phyloP scores from a whole-genome alignment of 1,140 invertebrate species.

The Drosophila dunni region DNA sequence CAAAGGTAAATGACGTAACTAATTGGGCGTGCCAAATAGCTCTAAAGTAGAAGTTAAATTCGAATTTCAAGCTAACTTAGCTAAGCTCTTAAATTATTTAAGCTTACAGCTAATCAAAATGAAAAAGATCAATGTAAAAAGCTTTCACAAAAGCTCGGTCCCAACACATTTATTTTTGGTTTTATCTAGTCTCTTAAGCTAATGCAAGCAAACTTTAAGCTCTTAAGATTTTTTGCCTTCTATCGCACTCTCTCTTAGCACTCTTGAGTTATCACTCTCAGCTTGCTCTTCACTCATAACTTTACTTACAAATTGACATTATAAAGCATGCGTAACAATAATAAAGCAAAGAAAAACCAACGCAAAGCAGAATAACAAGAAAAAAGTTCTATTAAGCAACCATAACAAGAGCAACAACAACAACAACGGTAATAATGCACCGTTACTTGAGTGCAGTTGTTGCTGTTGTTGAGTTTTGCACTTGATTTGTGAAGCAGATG shows the following conservation, averaged over 20 bases:
- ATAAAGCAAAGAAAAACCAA: slow-evolving; percentile 45
- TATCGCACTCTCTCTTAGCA: background rate
- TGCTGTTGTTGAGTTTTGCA: slow-evolving; percentile 42
- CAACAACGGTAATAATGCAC: slow-evolving; percentile 39
- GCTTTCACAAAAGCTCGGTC: background rate
- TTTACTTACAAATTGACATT: slow-evolving; percentile 59
- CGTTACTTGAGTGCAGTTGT: slow-evolving; percentile 17
- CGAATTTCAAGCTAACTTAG: no score
- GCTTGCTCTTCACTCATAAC: slow-evolving; percentile 16
- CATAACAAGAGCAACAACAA: slow-evolving; percentile 40
- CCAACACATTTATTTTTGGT: background rate
- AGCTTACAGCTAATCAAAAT: background rate
- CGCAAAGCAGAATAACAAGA: slow-evolving; percentile 32
- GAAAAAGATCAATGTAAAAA: no score
- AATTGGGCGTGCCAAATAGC: slow-evolving; percentile 30
- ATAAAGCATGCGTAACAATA: slow-evolving; percentile 46
- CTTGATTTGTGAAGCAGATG: slow-evolving; percentile 71
- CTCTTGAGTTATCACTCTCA: background rate
- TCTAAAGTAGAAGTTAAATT: background rate
- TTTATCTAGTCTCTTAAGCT: slow-evolving; percentile 8
- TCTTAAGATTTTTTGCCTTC: slow-evolving; percentile 4
- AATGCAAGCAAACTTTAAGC: slow-evolving; percentile 14
- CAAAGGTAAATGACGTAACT: slow-evolving; percentile 25
- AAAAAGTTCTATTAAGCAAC: slow-evolving; percentile 43
- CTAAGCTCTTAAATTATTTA: no score